Evolutionary conservation across 2,797 vertebrate genomes (phyloP).

Genomic region (Trichosurus vulpecula): DNA sequence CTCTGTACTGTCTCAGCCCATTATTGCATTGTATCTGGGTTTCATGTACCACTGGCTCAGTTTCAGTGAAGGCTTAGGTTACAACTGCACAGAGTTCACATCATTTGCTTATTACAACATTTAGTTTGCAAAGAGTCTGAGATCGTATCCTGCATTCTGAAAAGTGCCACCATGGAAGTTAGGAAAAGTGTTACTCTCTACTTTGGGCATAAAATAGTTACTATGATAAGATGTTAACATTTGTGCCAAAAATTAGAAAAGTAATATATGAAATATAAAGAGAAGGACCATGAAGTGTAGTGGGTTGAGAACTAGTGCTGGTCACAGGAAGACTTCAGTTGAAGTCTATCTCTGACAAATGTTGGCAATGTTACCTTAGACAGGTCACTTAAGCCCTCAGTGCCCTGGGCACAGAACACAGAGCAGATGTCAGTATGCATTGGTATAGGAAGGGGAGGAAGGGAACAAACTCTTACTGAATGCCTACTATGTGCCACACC

Average conservation of each 20-base stretch:
- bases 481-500: neutral
- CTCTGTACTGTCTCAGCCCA: neutral
- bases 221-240: neutral
- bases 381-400: neutral
- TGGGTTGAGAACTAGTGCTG: neutral
- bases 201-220: neutral
- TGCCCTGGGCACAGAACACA: neutral
- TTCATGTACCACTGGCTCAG: neutral
- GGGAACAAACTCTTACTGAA: neutral
- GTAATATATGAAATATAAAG: neutral
- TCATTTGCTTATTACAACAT: neutral
- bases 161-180: neutral
- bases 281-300: neutral
- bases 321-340: neutral
- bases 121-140: constrained; percentile 4
- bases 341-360: neutral
- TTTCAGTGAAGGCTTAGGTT: constrained; percentile 15
- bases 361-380: neutral
- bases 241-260: neutral
- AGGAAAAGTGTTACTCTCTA: neutral
- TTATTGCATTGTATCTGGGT: neutral
- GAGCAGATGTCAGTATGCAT: neutral
- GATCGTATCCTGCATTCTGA: neutral
- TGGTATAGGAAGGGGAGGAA: neutral
- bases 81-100: neutral